Percentiles rank a stretch among this genome's conserved stretches.
These are phyloP conservation scores for Allacma fusca DNA, from an alignment of 2,888 invertebrate species.

Conservation along the genomic window DNA sequence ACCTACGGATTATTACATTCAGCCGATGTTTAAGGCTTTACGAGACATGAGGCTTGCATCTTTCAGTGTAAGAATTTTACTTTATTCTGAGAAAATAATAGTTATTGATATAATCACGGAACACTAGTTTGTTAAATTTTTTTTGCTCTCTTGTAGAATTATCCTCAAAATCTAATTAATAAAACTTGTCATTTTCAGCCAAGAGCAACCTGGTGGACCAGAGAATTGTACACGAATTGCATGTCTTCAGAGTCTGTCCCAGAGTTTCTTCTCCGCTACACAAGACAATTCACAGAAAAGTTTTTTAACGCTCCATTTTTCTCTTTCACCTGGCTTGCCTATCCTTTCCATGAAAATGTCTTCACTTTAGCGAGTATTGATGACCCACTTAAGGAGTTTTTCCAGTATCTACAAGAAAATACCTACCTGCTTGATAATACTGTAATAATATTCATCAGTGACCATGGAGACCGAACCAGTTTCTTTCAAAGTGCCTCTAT, in stretches of 20 bases:
- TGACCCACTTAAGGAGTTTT: conserved; percentile 68
- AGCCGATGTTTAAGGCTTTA: conserved; percentile 73
- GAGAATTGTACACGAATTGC: conserved; percentile 26
- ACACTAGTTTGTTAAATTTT: too few species aligned
- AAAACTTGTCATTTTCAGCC: background rate
- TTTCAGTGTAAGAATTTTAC: background rate
- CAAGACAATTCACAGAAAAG: conserved; percentile 72
- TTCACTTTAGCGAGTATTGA: conserved; percentile 76
- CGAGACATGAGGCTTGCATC: background rate
- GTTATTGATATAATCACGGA: too few species aligned
- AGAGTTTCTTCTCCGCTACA: conserved; percentile 75
- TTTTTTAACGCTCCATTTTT: conserved; percentile 73
- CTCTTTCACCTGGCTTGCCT: conserved; percentile 81
- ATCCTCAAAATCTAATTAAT: too few species aligned
- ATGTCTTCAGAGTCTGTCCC: conserved; percentile 33
- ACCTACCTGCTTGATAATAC: conserved; percentile 72
- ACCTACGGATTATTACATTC: conserved; percentile 82
- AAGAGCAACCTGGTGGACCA: conserved; percentile 20
- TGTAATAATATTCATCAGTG: conserved; percentile 76
- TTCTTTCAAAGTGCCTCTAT: conserved; percentile 72
- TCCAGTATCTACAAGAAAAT: conserved; percentile 67
- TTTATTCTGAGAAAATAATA: background rate
- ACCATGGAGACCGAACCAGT: conserved; percentile 81
- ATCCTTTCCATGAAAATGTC: conserved; percentile 76
- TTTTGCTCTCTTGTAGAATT: too few species aligned